phyloP scores from a whole-genome alignment of 2,888 invertebrate species.

The Chironomus tentans region DNA sequence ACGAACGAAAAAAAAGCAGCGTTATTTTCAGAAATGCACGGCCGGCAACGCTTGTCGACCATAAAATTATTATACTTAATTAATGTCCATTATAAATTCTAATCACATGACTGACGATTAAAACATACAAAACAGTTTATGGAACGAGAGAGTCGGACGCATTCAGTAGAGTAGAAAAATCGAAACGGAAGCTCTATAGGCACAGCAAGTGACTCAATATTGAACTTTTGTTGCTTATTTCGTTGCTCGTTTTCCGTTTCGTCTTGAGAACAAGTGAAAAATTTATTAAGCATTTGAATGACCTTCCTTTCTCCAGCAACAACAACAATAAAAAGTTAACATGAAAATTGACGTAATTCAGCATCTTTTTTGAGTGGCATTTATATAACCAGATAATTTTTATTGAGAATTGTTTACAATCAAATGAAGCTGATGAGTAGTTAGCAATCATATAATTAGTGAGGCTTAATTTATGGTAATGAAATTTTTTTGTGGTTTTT shows the following conservation, averaged over 20 bases:
- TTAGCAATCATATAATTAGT: not conserved
- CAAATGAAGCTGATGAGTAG: not conserved
- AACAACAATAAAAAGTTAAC: no score
- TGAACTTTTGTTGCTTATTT: not conserved
- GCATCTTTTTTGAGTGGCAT: no score
- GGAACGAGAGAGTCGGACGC: not conserved
- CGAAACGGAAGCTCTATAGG: constrained; percentile 17
- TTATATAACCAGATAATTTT: not conserved
- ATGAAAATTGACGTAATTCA: no score
- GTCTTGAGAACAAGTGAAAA: not conserved
- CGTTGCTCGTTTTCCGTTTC: not conserved
- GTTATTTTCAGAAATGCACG: not conserved
- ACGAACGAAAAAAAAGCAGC: not conserved
- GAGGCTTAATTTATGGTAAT: not conserved
- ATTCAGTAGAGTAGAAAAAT: constrained; percentile 14
- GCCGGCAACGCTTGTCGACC: not conserved
- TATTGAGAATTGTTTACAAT: not conserved
- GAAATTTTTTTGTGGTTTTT: not conserved
- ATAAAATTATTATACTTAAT: constrained; percentile 2
- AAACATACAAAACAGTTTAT: constrained; percentile 2
- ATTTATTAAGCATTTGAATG: not conserved
- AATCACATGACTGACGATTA: constrained; percentile 13
- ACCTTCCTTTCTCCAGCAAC: not conserved
- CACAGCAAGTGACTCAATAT: not conserved
- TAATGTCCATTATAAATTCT: constrained; percentile 24